A percentile compares a stretch with the other conserved stretches of the same genome.
These are phyloP conservation scores for Benthosema pterotum DNA, from an alignment of 2,797 vertebrate species.

Conservation along the genomic window DNA sequence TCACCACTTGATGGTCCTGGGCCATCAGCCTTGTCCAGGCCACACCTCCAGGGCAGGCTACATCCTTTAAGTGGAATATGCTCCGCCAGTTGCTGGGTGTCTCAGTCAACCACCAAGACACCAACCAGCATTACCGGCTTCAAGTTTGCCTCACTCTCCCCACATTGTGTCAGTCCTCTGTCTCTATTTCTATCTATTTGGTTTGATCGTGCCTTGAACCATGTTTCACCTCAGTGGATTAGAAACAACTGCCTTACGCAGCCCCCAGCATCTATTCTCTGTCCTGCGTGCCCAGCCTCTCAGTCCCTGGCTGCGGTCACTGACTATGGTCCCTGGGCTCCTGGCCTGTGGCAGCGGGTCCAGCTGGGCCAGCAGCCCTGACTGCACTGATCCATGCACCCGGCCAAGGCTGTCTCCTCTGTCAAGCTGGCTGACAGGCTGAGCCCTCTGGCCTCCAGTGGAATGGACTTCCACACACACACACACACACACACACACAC, in stretches of 20 bases:
- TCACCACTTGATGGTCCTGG: too few relatives aligned
- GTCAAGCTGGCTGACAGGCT: constrained; percentile 53
- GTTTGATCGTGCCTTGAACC: neutral
- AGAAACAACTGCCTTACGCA: constrained; percentile 25
- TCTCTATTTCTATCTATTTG: neutral
- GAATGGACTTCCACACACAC: constrained; percentile 30
- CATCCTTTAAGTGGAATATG: too few relatives aligned
- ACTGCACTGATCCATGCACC: constrained; percentile 1
- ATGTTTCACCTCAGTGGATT: constrained; percentile 27
- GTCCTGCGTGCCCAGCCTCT: neutral
- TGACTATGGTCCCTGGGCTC: constrained; percentile 21
- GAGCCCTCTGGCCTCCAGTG: constrained; percentile 48
- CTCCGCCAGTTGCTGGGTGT: too few relatives aligned
- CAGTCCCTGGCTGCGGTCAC: neutral
- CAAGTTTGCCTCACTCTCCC: neutral
- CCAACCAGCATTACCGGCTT: neutral
- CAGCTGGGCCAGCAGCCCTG: constrained; percentile 12
- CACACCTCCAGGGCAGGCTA: too few relatives aligned
- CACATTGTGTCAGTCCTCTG: neutral
- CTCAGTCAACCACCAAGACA: too few relatives aligned
- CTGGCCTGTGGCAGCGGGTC: constrained; percentile 19
- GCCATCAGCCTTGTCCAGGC: too few relatives aligned
- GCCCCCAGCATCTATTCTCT: neutral
- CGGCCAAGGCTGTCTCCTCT: constrained; percentile 40
- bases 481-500: constrained; percentile 19